Percentiles rank a stretch among this genome's conserved stretches.
Conservation (phyloP, 2,113 vertebrate species). For the Castor canadensis region DNA sequence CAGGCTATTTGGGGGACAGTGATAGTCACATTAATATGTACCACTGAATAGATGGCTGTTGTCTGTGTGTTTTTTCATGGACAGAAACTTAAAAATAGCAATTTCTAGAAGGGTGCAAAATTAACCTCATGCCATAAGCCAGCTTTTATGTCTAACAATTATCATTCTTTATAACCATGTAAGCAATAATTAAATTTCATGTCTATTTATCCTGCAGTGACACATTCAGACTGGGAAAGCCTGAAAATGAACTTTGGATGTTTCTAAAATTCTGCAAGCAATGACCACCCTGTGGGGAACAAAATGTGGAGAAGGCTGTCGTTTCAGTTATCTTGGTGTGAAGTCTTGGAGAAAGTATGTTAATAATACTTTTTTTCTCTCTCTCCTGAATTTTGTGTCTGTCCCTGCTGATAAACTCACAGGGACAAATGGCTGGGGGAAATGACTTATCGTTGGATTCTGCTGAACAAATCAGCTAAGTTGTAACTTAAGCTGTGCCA, state of each 20-base stretch:
- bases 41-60: neutral
- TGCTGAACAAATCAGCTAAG: slow-evolving; percentile 54
- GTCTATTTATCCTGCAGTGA: neutral
- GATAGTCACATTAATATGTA: neutral
- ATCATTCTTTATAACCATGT: slow-evolving; percentile 29
- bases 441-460: slow-evolving; percentile 54
- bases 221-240: neutral
- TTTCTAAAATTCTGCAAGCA: neutral
- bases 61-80: neutral
- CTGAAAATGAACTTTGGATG: slow-evolving; percentile 19
- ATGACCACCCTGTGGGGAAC: neutral
- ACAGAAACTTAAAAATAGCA: slow-evolving; percentile 11
- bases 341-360: slow-evolving; percentile 37
- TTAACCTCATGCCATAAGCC: neutral
- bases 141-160: slow-evolving; percentile 27
- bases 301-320: neutral
- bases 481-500: slow-evolving; percentile 68
- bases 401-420: slow-evolving; percentile 53
- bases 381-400: slow-evolving; percentile 54
- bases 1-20: neutral
- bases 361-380: neutral
- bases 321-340: neutral
- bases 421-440: slow-evolving; percentile 25
- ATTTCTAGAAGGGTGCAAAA: slow-evolving; percentile 45
- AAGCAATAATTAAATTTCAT: slow-evolving; percentile 37